phyloP scores from a whole-genome alignment of 37 sponge, comb jelly and placozoan genomes.

The Beroe forskalii region DNA sequence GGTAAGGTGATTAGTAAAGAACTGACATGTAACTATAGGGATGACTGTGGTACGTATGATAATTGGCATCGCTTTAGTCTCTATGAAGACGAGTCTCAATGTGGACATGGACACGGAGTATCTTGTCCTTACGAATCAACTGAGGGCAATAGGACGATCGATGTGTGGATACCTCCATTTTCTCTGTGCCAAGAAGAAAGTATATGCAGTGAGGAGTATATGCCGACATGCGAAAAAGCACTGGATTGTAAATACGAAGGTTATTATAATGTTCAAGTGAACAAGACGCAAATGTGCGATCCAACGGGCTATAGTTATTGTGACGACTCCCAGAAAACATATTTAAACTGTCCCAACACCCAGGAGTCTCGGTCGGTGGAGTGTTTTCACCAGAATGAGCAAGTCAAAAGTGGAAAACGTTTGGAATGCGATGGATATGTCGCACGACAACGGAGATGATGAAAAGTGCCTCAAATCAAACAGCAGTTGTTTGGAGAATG shows the following conservation, averaged over 20 bases:
- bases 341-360: neutral
- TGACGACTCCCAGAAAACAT: neutral
- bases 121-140: neutral
- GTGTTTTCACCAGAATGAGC: too few relatives aligned
- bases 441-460: neutral
- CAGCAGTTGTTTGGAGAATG: neutral
- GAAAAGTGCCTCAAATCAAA: neutral
- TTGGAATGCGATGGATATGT: conserved; percentile 6
- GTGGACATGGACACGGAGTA: neutral
- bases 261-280: neutral
- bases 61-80: neutral
- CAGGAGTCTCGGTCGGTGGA: neutral
- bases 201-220: neutral
- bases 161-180: neutral
- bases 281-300: neutral
- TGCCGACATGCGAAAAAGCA: neutral
- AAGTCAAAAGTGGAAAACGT: neutral
- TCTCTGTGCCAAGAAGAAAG: neutral
- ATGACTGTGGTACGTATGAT: neutral
- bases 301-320: neutral
- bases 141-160: neutral
- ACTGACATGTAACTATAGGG: neutral
- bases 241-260: neutral
- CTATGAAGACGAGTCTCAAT: neutral
- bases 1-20: neutral